Evolutionary conservation across 1,140 invertebrate genomes (phyloP), one percentile per base, ranked within the genome.

Genomic region (Phocides pigmalion): DNA sequence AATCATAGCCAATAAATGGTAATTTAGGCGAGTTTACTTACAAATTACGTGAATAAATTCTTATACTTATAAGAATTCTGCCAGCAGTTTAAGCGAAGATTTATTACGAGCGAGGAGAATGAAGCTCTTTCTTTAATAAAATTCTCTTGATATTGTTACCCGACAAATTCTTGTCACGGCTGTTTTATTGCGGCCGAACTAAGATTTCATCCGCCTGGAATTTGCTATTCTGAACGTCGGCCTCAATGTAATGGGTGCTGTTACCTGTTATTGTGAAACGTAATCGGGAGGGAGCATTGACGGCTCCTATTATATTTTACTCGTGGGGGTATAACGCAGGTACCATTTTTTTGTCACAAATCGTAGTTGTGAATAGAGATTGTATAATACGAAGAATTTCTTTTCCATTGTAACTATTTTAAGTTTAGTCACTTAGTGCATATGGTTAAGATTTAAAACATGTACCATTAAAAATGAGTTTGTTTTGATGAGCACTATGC

Each of bases 101-200:
- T 59, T 59, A 59, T 59, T 59, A 22, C 42, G 17, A 32, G 11
- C 42, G 28, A n/a, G 42, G 25, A 46, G 41, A 58, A 12, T 37
- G 56, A 37, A 19, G 25, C 53, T 47, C 56, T 59, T 44, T 47
- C 56, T 59, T 59, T 46, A 47, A 47, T 59, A 59, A 44, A 59
- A 59, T 47, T 59, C 56, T 66, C 41, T 66, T 58, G 64, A 63
- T 70, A 67, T 70, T 70, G 59, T 70, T 39, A 61, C 53, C 41
- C 46, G 64, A 66, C 64, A 61, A 66, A 66, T 66, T 66, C 64
- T 53, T 61, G 58, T 64, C 64, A 58, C 68, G 61, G 46, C 53
- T 42, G 64, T 58, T 47, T 59, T 64, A 70, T 66, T 49, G 59
- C 50, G 64, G 25, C 39, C 50, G 59, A 69, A 63, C 46, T 59